Base-by-base conservation (phyloP, 1,140 invertebrate species). In the Drosophila trapezifrons region DNA sequence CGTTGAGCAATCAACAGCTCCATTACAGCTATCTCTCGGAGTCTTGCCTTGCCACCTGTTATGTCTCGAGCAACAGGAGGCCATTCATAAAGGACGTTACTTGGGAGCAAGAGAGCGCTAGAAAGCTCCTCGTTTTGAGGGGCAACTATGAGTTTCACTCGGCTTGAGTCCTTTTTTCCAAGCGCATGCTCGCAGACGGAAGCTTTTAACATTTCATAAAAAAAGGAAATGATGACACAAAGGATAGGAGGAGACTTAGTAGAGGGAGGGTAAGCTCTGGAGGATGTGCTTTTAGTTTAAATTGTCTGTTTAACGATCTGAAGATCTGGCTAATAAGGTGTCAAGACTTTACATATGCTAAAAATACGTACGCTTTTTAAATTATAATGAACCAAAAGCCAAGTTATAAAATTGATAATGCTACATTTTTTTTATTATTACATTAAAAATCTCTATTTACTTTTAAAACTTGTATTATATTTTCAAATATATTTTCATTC, bases 21-120 rank as follows among this genome's bases (percentile, higher is more conserved):
- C 59, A 76, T 86, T 87, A 85, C 74, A 85, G 81, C 82, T 80
- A 62, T 54, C 65, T 71, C 55, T 40, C 63, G 20, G 42, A 74
- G 72, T 80, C 79, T 84, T 89, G 62, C 84, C 84, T 87, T 89
- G 62, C 84, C 84, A 87, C 84, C 84, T 87, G 84, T 87, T 87
- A 87, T 87, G 47, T 59, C 46, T 72, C 69, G 71, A 84, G 84
- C 84, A 87, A 87, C 84, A 87, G 84, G 83, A 87, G 81, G 84
- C 84, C 84, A 87, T 87, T 87, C 84, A 87, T 87, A 80, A 84
- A 66, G 64, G 25, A 72, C 55, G 17, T 47, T 64, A 78, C 46
- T 55, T 56, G 38, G 25, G 55, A 76, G 52, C 20, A 52, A 63
- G 58, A 69, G 81, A 57, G 38, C 13, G 20, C 15, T 17, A 20